Evolutionary conservation across 1,140 invertebrate species (phyloP), one percentile per base, ranked within the genome.

Genomic region (Kradibia gibbosae): DNA sequence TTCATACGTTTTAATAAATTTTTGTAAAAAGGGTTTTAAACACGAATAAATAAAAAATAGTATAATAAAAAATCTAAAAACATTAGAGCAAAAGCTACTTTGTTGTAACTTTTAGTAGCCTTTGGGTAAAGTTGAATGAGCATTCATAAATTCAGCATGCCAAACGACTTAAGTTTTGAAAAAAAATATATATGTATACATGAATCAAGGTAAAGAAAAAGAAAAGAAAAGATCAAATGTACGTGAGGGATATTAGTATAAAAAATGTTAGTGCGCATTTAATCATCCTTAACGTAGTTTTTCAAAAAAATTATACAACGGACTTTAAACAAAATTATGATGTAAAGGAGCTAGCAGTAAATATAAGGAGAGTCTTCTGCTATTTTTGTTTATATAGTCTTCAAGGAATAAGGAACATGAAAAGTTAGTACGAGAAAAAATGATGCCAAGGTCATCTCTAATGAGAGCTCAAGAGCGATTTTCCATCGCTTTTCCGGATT

Each of bases 401-500:
- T 50, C 13, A 67, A 60, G 78, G 22, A 70, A 48, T 22, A 39
- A 65, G 22, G 71, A 48, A 45, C 55, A 62, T 22, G 28, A 25
- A 31, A 71, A 42, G 50, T n/a, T 45, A 25, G 36, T 39, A 39
- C 34, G 74, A 20, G 34, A 75, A 65, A 65, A 65, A 34, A 67
- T 39, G 65, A 79, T 70, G 79, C 75, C 86, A 86, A 86, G 86
- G 86, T 82, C 86, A 34, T 17, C 65, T 84, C 81, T 86, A 87
- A 86, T 84, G 86, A 87, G 84, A 86, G 84, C 84, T 86, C 84
- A 73, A 82, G 83, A 83, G 78, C 78, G 82, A 84, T 86, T 86
- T 86, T 86, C 80, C 82, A 86, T 86, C 84, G 73, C 67, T 86
- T 85, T 85, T 76, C 71, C 81, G 80, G 70, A 67, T 80, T 70